These are phyloP conservation scores for Recurvirostra avosetta DNA, from an alignment of 2,113 vertebrate genomes.

Conservation along the genomic window DNA sequence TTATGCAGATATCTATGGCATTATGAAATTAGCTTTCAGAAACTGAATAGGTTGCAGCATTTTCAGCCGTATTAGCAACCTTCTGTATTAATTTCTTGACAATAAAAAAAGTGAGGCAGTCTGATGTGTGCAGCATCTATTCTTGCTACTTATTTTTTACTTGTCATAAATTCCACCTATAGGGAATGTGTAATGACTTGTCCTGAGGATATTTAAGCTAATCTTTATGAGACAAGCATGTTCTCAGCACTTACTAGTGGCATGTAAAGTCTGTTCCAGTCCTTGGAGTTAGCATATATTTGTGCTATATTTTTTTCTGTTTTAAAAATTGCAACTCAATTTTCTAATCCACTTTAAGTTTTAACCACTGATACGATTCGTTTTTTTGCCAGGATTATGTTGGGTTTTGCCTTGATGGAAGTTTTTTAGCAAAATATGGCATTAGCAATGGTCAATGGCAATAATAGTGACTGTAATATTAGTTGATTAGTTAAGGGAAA, in stretches of 20 bases:
- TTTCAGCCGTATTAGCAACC: not conserved
- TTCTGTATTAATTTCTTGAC: not conserved
- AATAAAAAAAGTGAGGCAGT: not conserved
- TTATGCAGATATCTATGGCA: not conserved
- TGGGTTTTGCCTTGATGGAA: not conserved
- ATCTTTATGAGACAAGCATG: not conserved
- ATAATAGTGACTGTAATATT: not conserved
- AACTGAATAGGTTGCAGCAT: not conserved
- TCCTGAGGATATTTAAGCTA: not conserved
- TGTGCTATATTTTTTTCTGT: not conserved
- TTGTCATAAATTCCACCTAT: not conserved
- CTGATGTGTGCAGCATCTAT: not conserved
- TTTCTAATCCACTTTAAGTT: not conserved
- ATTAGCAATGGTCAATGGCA: not conserved
- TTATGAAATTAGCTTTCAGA: conserved; percentile 24
- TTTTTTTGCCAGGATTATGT: not conserved
- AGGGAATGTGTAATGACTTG: not conserved
- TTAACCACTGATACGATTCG: not conserved
- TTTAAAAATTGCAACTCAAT: not conserved
- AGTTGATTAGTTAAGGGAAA: not conserved
- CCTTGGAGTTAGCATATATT: not conserved
- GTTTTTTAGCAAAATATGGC: not conserved
- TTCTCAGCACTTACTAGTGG: not conserved
- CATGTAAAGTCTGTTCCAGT: not conserved
- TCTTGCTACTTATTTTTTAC: not conserved